A percentile compares a stretch with the other conserved stretches of the same genome.
Evolutionary conservation across 2,797 vertebrate species (phyloP).

Genomic region (Muscicapa comitata): DNA sequence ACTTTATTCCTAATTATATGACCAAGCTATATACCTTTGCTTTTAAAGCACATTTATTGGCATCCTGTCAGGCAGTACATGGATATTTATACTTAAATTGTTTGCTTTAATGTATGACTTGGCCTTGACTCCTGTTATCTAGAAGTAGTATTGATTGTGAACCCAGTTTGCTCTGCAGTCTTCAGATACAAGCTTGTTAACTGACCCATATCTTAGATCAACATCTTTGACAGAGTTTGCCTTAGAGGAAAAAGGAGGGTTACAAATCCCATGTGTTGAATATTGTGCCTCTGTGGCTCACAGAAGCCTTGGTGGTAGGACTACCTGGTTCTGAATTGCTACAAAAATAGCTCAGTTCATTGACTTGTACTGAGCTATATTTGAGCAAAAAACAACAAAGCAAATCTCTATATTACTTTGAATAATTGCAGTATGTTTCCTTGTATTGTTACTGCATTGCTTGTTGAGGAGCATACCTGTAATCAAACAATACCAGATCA

Average conservation of each 20-base stretch:
- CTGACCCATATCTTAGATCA: conserved; percentile 14
- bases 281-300: not conserved
- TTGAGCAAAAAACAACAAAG: not conserved
- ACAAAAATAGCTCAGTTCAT: not conserved
- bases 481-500: not conserved
- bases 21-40: not conserved
- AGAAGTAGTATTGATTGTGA: conserved; percentile 3
- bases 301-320: not conserved
- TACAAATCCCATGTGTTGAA: not conserved
- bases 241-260: not conserved
- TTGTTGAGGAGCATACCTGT: not conserved
- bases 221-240: not conserved
- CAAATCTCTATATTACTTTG: not conserved
- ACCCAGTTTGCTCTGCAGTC: not conserved
- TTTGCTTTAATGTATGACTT: conserved; percentile 26
- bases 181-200: conserved; percentile 16
- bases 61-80: conserved; percentile 7
- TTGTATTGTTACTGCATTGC: not conserved
- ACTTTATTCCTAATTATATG: conserved; percentile 8
- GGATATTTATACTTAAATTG: conserved; percentile 35
- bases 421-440: not conserved
- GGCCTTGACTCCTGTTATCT: conserved; percentile 10
- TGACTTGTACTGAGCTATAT: not conserved
- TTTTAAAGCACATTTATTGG: conserved; percentile 17
- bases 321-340: not conserved